phyloP scores from a whole-genome alignment of 2,113 vertebrate species.

The Diadophis punctatus region DNA sequence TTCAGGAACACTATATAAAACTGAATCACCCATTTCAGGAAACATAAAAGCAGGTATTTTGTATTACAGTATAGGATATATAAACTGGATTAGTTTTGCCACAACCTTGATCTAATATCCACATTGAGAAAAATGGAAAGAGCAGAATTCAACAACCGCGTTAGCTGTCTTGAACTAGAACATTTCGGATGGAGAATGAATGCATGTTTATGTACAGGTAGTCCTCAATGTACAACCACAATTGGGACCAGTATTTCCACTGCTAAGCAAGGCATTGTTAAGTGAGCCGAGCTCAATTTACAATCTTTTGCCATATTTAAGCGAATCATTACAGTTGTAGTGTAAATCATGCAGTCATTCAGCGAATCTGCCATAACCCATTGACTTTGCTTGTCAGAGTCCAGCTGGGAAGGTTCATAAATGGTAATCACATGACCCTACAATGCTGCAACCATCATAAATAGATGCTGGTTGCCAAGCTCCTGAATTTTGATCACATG shows the following conservation, averaged over 20 bases:
- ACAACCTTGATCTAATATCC: neutral
- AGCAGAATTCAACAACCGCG: neutral
- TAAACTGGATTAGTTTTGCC: neutral
- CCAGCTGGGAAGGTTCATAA: no score
- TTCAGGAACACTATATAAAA: neutral
- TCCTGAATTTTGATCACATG: no score
- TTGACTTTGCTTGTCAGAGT: no score
- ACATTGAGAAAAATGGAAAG: neutral
- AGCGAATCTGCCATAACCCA: no score
- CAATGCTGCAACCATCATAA: no score
- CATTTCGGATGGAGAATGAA: neutral
- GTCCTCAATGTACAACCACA: no score
- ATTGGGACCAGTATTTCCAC: no score
- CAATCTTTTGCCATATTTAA: neutral
- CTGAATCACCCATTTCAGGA: neutral
- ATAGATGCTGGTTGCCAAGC: no score
- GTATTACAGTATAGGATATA: neutral
- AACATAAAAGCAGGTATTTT: neutral
- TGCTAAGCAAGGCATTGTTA: neutral
- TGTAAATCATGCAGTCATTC: no score
- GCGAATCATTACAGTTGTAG: neutral
- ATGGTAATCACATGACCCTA: no score
- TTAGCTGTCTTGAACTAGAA: neutral
- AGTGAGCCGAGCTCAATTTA: neutral
- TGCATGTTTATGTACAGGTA: neutral